phyloP scores from a whole-genome alignment of 1,140 invertebrate species.

The Hylaeus volcanicus region DNA sequence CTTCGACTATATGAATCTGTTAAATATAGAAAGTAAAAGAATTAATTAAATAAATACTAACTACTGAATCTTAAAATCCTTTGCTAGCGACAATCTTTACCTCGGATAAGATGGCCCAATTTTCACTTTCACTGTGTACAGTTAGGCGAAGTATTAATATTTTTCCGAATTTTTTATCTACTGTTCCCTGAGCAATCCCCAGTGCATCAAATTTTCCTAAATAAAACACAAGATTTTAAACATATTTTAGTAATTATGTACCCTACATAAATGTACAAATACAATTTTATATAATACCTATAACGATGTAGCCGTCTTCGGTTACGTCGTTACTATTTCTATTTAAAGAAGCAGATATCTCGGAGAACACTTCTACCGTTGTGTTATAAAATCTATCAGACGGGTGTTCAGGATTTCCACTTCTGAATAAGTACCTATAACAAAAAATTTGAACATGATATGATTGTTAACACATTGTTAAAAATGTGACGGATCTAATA shows the following conservation, averaged over 20 bases:
- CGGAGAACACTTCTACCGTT: constrained; percentile 90
- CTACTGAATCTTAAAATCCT: neutral
- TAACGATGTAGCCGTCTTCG: constrained; percentile 86
- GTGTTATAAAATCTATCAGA: constrained; percentile 95
- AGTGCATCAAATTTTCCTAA: constrained; percentile 88
- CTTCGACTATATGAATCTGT: constrained; percentile 73
- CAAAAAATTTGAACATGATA: constrained; percentile 25
- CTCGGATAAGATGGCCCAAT: constrained; percentile 96
- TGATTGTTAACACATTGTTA: neutral
- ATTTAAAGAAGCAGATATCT: constrained; percentile 73
- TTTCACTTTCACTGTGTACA: constrained; percentile 90
- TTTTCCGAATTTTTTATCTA: constrained; percentile 85
- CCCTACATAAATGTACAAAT: neutral
- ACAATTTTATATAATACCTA: constrained; percentile 81
- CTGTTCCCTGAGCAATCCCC: constrained; percentile 88
- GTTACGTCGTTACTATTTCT: constrained; percentile 82
- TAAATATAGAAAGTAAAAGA: neutral
- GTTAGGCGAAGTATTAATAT: constrained; percentile 87
- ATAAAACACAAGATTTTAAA: constrained; percentile 18
- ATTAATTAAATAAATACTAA: constrained; percentile 19
- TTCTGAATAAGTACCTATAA: constrained; percentile 91
- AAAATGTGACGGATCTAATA: constrained; percentile 73
- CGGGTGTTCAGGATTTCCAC: constrained; percentile 95
- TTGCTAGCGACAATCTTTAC: constrained; percentile 78
- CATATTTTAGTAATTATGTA: constrained; percentile 5